Conservation (phyloP, 2,888 invertebrate species). For the Polia nebulosa region DNA sequence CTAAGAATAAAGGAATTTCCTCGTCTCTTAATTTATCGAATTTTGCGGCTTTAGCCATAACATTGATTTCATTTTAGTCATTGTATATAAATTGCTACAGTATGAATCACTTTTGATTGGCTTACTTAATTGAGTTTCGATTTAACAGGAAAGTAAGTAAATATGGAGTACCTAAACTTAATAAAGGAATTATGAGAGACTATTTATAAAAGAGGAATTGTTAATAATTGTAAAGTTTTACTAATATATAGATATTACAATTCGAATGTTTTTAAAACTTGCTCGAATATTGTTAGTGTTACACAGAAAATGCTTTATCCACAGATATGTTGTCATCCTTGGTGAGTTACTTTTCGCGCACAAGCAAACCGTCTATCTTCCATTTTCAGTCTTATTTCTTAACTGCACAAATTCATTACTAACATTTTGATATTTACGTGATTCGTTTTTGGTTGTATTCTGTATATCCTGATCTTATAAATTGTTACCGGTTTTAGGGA, state of each 20-base stretch:
- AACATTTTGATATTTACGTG: slow-evolving; percentile 6
- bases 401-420: slow-evolving; percentile 18
- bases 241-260: slow-evolving; percentile 47
- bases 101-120: background rate
- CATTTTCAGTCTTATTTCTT: slow-evolving; percentile 26
- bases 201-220: slow-evolving; percentile 53
- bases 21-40: background rate
- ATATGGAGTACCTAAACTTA: slow-evolving; percentile 2
- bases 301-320: slow-evolving; percentile 32
- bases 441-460: slow-evolving; percentile 5
- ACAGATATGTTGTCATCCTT: slow-evolving; percentile 12
- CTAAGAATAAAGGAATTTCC: background rate
- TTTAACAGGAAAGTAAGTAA: slow-evolving; percentile 17
- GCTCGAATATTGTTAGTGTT: slow-evolving; percentile 55
- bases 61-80: slow-evolving; percentile 25
- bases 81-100: background rate
- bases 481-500: slow-evolving; percentile 66
- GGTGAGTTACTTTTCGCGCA: slow-evolving; percentile 20
- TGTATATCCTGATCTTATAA: slow-evolving; percentile 23
- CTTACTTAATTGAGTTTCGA: background rate
- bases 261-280: slow-evolving; percentile 57
- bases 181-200: slow-evolving; percentile 39
- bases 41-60: slow-evolving; percentile 37
- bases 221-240: slow-evolving; percentile 57
- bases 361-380: slow-evolving; percentile 8